A percentile compares a stretch with the other conserved stretches of the same genome.
phyloP scores from a whole-genome alignment of 2,113 vertebrate genomes.

The Ceyx cyanopectus region DNA sequence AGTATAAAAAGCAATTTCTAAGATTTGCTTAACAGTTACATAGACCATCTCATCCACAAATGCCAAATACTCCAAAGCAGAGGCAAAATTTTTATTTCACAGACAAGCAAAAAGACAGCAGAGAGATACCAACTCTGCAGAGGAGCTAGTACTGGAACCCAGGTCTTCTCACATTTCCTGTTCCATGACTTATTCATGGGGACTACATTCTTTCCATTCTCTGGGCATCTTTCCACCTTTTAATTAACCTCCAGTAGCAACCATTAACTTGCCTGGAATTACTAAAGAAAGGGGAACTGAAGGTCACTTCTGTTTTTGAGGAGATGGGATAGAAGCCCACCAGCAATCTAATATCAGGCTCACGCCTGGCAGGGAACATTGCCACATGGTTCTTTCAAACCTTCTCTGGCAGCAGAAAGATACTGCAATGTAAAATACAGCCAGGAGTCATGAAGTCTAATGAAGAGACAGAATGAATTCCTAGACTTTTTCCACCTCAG shows the following conservation, averaged over 20 bases:
- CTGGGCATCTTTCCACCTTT: slow-evolving; percentile 39
- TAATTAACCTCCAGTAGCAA: slow-evolving; percentile 48
- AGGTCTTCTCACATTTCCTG: neutral
- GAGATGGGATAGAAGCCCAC: slow-evolving; percentile 42
- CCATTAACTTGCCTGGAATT: slow-evolving; percentile 18
- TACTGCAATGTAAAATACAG: slow-evolving; percentile 16
- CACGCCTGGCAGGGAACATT: slow-evolving; percentile 8
- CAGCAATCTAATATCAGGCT: slow-evolving; percentile 34
- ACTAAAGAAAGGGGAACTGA: slow-evolving; percentile 31
- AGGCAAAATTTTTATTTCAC: neutral
- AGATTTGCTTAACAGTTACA: neutral
- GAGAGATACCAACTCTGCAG: neutral
- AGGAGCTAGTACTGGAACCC: neutral
- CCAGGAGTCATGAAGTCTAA: slow-evolving; percentile 60
- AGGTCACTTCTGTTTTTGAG: slow-evolving; percentile 40
- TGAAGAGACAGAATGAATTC: slow-evolving; percentile 64
- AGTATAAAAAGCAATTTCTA: neutral
- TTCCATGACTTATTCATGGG: neutral
- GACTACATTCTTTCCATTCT: slow-evolving; percentile 19
- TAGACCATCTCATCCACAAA: neutral
- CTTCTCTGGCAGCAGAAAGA: slow-evolving; percentile 39
- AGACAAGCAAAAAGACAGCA: neutral
- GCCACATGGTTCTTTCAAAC: slow-evolving; percentile 34
- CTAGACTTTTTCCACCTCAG: slow-evolving; percentile 47
- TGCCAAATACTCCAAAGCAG: neutral